These are phyloP conservation scores for Notechis scutatus DNA, from an alignment of 2,113 vertebrate species.

Conservation along the genomic window DNA sequence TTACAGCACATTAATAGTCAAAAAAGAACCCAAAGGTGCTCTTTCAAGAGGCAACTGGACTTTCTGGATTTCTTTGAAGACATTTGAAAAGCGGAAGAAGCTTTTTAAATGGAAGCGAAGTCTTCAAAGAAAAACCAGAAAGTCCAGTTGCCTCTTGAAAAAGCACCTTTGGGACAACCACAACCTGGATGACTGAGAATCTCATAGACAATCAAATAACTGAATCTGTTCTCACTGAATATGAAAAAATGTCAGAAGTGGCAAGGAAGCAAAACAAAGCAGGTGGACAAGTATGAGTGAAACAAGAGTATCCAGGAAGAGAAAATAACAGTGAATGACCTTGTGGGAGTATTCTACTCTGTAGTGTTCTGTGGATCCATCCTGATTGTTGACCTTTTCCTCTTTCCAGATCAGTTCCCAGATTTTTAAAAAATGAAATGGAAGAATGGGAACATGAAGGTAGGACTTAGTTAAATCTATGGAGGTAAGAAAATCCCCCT, in stretches of 20 bases:
- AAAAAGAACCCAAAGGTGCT: too few species aligned
- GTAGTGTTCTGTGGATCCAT: not conserved
- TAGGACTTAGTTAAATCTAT: too few species aligned
- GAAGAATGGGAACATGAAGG: too few species aligned
- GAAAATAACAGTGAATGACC: not conserved
- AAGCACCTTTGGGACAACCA: too few species aligned
- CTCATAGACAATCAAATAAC: not conserved
- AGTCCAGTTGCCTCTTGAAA: too few species aligned
- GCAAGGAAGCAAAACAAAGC: not conserved
- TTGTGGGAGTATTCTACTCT: not conserved
- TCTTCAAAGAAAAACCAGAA: too few species aligned
- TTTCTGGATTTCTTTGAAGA: too few species aligned
- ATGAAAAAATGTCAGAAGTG: not conserved
- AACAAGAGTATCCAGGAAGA: not conserved
- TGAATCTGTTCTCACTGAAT: not conserved
- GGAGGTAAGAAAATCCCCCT: too few species aligned
- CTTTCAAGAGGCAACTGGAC: too few species aligned
- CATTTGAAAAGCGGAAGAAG: too few species aligned
- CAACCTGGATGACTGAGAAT: too few species aligned
- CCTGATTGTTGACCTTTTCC: not conserved
- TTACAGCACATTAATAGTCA: not conserved
- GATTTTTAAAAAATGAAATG: not conserved
- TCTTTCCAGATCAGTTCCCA: not conserved
- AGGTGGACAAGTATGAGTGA: not conserved
- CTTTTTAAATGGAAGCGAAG: too few species aligned